Evolutionary conservation across 1,140 invertebrate species (phyloP), one percentile per base, ranked within the genome.

Genomic region (Leptinotarsa defecta): DNA sequence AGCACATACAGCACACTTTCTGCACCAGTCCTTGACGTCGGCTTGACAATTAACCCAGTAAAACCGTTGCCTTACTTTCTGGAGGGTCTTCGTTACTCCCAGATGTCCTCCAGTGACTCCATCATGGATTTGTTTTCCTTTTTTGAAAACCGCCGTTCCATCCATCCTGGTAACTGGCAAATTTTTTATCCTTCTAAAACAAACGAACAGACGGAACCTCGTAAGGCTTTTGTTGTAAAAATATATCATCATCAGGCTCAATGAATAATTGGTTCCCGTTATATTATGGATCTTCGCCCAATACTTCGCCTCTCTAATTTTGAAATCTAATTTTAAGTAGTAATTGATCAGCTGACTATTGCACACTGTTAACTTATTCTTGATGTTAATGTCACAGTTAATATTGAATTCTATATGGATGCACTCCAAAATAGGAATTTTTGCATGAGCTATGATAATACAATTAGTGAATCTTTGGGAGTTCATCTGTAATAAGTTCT

Each of bases 391-490:
- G 81, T 94, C 92, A 78, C 91, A 92, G 72, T 89, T 87, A 2
- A 90, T 86, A 5, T 85, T 79, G 1, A 88, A 91, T 8, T 86
- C 84, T 4, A 86, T 72, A 81, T 92, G 90, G 74, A 85, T 80
- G 81, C 91, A 91, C 81, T 93, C 93, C 15, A 94, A 89, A 77
- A 94, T 92, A 27, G 93, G 92, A 13, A 90, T 91, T 84, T 91
- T 91, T 17, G 92, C 92, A 61, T 86, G 86, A 3, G 89, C 88
- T 76, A 93, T 92, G 70, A 88, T 81, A 20, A 90, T 73, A 34
- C 93, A 85, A 74, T 90, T 86, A 1, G 82, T 79, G 83, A 91
- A 92, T 4, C 86, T 63, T 4, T 80, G 79, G 52, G 83, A 84
- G 76, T 81, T 79, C n/a, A 81, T 83, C 22, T 24, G 24, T 24